Percentiles rank a stretch among this genome's conserved stretches.
Conservation (phyloP, 2,797 vertebrate genomes). For the Sebastes nivosus region DNA sequence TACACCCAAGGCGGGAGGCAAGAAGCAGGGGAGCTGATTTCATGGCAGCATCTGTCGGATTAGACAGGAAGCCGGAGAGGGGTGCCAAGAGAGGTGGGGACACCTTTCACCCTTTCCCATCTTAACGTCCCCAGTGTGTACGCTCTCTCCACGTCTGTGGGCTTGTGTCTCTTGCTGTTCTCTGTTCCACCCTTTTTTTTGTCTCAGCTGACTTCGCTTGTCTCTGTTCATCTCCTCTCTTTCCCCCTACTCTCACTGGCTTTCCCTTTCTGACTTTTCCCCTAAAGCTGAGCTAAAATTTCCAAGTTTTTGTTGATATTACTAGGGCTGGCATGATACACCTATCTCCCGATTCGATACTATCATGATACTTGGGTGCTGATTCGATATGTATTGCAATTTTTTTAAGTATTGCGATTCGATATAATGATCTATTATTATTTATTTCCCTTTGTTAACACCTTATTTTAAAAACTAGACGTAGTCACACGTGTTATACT, state of each 20-base stretch:
- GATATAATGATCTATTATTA: too few relatives aligned
- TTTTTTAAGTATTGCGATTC: too few relatives aligned
- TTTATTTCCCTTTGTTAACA: too few relatives aligned
- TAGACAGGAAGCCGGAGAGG: slow-evolving; percentile 62
- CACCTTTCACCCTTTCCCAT: slow-evolving; percentile 55
- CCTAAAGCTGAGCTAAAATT: too few relatives aligned
- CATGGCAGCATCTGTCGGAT: slow-evolving; percentile 74
- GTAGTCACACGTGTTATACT: too few relatives aligned
- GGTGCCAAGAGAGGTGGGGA: slow-evolving; percentile 47
- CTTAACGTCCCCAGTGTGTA: slow-evolving; percentile 31
- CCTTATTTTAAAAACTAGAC: too few relatives aligned
- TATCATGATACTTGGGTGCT: too few relatives aligned
- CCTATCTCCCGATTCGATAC: too few relatives aligned
- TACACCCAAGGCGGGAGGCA: slow-evolving; percentile 58
- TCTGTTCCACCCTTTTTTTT: background rate
- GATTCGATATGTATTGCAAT: too few relatives aligned
- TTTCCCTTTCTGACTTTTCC: background rate
- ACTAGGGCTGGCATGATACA: background rate
- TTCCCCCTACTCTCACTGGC: background rate
- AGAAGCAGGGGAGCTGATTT: slow-evolving; percentile 69
- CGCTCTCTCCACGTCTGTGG: background rate
- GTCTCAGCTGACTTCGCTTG: background rate
- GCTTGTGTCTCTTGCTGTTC: background rate
- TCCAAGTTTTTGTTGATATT: background rate
- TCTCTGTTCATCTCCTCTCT: background rate